A percentile compares a stretch with the other conserved stretches of the same genome.
phyloP scores from a whole-genome alignment of 2,888 invertebrate species.

The Aporophyla lueneburgensis region DNA sequence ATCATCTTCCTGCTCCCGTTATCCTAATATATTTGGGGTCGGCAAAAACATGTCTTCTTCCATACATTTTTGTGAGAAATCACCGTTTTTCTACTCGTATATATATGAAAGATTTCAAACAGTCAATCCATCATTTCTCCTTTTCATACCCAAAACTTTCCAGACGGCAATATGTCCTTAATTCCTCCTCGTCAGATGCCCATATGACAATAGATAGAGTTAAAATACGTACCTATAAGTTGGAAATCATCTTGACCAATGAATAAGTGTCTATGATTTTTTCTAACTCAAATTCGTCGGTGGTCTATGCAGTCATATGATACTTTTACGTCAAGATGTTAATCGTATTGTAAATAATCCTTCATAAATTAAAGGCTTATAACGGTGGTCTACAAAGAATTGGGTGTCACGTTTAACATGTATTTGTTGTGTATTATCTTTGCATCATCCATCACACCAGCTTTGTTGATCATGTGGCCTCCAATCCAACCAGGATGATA shows the following conservation, averaged over 20 bases:
- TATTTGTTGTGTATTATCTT: slow-evolving; percentile 27
- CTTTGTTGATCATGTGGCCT: background rate
- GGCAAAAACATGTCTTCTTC: background rate
- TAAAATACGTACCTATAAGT: background rate
- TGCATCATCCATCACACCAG: background rate
- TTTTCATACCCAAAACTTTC: background rate
- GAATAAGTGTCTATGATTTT: slow-evolving; percentile 1
- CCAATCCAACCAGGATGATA: background rate
- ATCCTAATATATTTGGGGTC: background rate
- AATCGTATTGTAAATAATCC: slow-evolving; percentile 55
- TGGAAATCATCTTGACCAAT: background rate
- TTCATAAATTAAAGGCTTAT: slow-evolving; percentile 46
- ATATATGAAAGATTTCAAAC: too few relatives aligned
- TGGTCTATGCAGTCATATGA: slow-evolving; percentile 42
- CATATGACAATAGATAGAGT: background rate
- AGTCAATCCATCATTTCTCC: background rate
- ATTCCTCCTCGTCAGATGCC: background rate
- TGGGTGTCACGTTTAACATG: slow-evolving; percentile 27
- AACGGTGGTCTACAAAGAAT: slow-evolving; percentile 48
- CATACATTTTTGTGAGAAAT: background rate
- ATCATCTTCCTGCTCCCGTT: background rate
- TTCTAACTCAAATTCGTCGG: slow-evolving; percentile 23
- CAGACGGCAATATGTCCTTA: background rate
- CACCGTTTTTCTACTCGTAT: background rate
- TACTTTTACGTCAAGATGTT: slow-evolving; percentile 56